Conservation (phyloP, 2,888 invertebrate genomes). For the Lasius platythorax region DNA sequence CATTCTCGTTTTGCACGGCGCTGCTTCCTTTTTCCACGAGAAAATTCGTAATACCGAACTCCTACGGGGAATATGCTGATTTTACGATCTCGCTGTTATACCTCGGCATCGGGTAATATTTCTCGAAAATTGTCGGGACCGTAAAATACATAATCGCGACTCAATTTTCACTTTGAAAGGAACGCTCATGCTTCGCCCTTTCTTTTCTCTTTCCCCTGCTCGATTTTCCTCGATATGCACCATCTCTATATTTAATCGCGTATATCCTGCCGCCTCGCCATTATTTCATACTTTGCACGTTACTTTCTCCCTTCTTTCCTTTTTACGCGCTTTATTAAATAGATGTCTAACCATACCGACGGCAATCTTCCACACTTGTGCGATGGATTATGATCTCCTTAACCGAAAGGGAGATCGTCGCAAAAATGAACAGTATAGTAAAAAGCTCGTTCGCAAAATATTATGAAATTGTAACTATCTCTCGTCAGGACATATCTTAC, state of each 20-base stretch:
- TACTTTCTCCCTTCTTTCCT: conserved; percentile 52
- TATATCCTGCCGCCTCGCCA: conserved; percentile 51
- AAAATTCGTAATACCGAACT: conserved; percentile 63
- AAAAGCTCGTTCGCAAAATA: conserved; percentile 25
- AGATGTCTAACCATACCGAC: conserved; percentile 53
- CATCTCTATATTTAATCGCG: conserved; percentile 60
- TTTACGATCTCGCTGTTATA: conserved; percentile 60
- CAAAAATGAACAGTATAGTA: not conserved
- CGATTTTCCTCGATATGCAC: conserved; percentile 34
- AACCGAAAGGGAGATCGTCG: conserved; percentile 35
- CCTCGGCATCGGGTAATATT: conserved; percentile 59
- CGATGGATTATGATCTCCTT: conserved; percentile 55
- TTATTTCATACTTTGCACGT: conserved; percentile 65
- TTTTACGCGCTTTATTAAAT: conserved; percentile 67
- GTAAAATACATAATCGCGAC: conserved; percentile 66
- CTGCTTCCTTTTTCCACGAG: conserved; percentile 38
- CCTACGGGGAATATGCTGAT: conserved; percentile 63
- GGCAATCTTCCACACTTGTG: conserved; percentile 55
- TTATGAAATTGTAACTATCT: conserved; percentile 34
- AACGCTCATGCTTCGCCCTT: conserved; percentile 44
- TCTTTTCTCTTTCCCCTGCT: not conserved
- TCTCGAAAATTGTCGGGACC: conserved; percentile 65
- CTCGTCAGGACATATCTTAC: not conserved
- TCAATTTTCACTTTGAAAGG: conserved; percentile 68
- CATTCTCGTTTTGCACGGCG: conserved; percentile 32